Evolutionary conservation across 2,888 invertebrate species (phyloP).

Genomic region (Teleiodes luculella): DNA sequence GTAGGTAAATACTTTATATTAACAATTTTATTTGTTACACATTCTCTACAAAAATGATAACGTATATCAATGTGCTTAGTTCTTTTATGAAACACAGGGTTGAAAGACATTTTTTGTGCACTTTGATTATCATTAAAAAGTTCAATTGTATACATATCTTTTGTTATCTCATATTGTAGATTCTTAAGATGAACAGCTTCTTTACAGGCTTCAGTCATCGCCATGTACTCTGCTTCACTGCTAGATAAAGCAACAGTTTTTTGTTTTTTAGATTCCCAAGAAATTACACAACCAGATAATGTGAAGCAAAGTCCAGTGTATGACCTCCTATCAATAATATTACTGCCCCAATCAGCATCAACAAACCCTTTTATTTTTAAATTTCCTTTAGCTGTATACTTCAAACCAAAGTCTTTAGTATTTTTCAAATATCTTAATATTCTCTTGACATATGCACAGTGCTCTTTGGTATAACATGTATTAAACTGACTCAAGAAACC

Average conservation of each 20-base stretch:
- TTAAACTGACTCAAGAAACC: slow-evolving; percentile 14
- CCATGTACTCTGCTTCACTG: slow-evolving; percentile 5
- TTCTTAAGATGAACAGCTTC: background rate
- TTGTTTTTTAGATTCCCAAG: slow-evolving; percentile 3
- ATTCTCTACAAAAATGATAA: slow-evolving; percentile 16
- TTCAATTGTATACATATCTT: background rate
- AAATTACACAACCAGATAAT: slow-evolving; percentile 1
- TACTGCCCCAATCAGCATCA: slow-evolving; percentile 2
- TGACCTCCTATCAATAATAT: slow-evolving; percentile 4
- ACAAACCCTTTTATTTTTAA: background rate
- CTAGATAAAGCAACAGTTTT: slow-evolving; percentile 4
- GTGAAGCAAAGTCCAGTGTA: slow-evolving; percentile 4
- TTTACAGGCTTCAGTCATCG: slow-evolving; percentile 4
- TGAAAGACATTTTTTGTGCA: too few relatives aligned
- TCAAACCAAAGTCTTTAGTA: background rate
- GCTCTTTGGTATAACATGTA: background rate
- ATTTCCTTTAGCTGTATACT: background rate
- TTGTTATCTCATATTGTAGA: background rate
- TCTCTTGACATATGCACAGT: background rate
- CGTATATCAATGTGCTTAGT: slow-evolving; percentile 7
- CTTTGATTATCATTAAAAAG: too few relatives aligned
- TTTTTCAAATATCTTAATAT: too few relatives aligned
- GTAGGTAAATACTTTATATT: too few relatives aligned
- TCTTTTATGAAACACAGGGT: too few relatives aligned
- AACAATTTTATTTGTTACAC: slow-evolving; percentile 17